Evolutionary conservation across 2,797 vertebrate genomes (phyloP), one percentile per base, ranked within the genome.

Genomic region (Cirrhinus mrigala): DNA sequence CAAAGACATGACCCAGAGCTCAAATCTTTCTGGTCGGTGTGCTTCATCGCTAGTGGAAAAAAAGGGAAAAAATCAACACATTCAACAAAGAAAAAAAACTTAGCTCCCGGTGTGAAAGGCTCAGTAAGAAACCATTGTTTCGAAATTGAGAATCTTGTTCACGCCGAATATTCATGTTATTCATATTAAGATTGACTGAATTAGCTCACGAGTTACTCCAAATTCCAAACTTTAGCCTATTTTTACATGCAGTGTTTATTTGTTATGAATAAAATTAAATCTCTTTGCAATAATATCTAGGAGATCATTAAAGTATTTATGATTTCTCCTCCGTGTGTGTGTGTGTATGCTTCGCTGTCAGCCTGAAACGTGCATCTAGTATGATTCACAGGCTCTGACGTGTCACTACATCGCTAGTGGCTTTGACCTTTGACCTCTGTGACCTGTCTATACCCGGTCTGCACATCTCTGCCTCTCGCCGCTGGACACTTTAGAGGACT

Each of bases 361-460:
- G 82, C 71, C 60, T 81, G 71, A 81, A 85, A 82, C 69, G n/a
- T 73, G 56, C 83, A 78, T 80, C 50, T 54, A 64, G 62, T 79
- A 83, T 86, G 73, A 87, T 84, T 69, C 58, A 58, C 83, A 68
- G 33, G 56, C 68, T 82, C 75, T 56, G 69, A 50, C 87, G 48
- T 84, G 88, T 91, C 87, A 85, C 82, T 84, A 78, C 83, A 54
- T 81, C 7, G 60, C 66, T 84, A 86, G 85, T 88, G 81, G 77
- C 78, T 84, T 80, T 87, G 82, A 82, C 81, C 85, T 84, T 64
- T 87, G 84, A 89, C 88, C 81, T 85, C 73, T 44, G n/a, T 75
- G 76, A 86, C 81, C 46, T 69, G 62, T 79, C 73, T 83, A 83
- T 75, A 58, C 79, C 80, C 56, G 40, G 68, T 70, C 69, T 60